Percentiles rank a stretch among this genome's conserved stretches.
Evolutionary conservation across 2,797 vertebrate species (phyloP).

Genomic region (Eupleurogrammus muticus): DNA sequence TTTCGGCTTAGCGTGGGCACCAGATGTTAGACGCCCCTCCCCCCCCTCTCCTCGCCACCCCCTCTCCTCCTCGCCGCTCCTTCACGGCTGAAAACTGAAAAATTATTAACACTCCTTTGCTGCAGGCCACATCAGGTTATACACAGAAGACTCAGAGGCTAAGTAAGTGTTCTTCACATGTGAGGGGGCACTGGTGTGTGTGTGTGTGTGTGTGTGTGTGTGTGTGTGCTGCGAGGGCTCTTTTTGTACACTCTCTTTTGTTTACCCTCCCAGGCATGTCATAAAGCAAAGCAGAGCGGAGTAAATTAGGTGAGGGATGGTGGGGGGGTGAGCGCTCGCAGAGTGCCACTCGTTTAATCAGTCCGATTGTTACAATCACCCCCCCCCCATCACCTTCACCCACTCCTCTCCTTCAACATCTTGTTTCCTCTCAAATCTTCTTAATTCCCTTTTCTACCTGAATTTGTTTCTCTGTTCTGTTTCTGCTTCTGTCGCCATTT

Average conservation of each 20-base stretch:
- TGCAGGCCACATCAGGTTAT: conserved; percentile 23
- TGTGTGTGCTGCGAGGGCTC: conserved; percentile 4
- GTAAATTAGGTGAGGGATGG: conserved; percentile 59
- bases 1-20: conserved; percentile 8
- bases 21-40: conserved; percentile 22
- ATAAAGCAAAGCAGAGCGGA: conserved; percentile 44
- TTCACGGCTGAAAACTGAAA: conserved; percentile 4
- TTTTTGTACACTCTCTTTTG: conserved; percentile 43
- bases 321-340: conserved; percentile 43
- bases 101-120: conserved; percentile 28
- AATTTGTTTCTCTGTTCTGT: neutral
- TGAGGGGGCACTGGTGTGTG: neutral
- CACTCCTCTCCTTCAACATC: conserved; percentile 5
- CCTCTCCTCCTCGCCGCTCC: no score
- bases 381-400: neutral
- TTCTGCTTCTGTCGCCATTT: no score
- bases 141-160: conserved; percentile 35
- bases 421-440: conserved; percentile 5
- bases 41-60: no score
- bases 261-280: conserved; percentile 67
- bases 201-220: neutral
- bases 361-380: conserved; percentile 64
- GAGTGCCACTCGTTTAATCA: conserved; percentile 62
- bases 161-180: conserved; percentile 43
- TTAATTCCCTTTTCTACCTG: neutral